Evolutionary conservation across 2,797 vertebrate genomes (phyloP).

Genomic region (Danio tinwini): DNA sequence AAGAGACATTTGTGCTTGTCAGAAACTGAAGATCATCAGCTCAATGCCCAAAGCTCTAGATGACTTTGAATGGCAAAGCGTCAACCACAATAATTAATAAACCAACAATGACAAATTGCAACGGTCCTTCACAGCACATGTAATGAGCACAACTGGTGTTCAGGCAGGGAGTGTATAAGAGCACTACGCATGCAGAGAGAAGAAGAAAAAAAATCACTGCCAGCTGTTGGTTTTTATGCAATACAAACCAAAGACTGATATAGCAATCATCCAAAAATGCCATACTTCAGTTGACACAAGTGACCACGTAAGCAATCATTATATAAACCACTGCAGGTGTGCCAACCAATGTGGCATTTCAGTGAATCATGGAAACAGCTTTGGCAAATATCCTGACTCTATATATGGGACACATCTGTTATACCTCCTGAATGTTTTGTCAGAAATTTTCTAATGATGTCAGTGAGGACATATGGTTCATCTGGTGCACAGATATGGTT

Average conservation of each 20-base stretch:
- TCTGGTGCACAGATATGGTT: neutral
- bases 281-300: neutral
- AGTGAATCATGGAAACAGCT: slow-evolving; percentile 12
- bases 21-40: neutral
- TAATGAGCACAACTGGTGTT: slow-evolving; percentile 28
- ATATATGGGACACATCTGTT: slow-evolving; percentile 1
- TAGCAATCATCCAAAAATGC: neutral
- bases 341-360: slow-evolving; percentile 1
- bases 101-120: slow-evolving; percentile 2
- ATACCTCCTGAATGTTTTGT: neutral
- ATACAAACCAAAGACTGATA: slow-evolving; percentile 1
- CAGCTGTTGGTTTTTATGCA: slow-evolving; percentile 8
- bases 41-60: slow-evolving; percentile 17
- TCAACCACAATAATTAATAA: slow-evolving; percentile 5
- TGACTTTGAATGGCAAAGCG: slow-evolving; percentile 8
- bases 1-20: slow-evolving; percentile 5
- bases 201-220: neutral
- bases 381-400: slow-evolving; percentile 11
- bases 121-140: neutral
- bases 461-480: neutral
- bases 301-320: neutral
- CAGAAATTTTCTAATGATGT: neutral
- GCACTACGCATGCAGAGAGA: neutral
- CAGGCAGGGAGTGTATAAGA: slow-evolving; percentile 3
- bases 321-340: slow-evolving; percentile 31